A percentile compares a stretch with the other conserved stretches of the same genome.
These are phyloP conservation scores for Crepidodera aurea DNA, from an alignment of 2,888 invertebrate species.

Conservation along the genomic window DNA sequence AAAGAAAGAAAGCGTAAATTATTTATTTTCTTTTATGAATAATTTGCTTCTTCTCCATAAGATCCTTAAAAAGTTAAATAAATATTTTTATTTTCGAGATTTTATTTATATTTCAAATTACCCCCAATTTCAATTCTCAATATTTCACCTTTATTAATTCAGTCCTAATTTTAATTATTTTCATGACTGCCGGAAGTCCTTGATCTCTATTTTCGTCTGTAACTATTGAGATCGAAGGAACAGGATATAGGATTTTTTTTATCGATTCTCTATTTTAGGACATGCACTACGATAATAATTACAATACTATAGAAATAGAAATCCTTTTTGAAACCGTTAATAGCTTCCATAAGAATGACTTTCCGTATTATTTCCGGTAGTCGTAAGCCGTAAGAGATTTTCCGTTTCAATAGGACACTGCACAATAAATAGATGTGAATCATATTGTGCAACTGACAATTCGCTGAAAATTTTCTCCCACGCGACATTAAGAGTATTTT, in stretches of 20 bases:
- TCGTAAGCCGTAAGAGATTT: conserved; percentile 3
- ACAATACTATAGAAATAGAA: neutral
- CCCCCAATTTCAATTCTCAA: too few relatives aligned
- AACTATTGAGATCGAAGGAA: too few relatives aligned
- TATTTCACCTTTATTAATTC: too few relatives aligned
- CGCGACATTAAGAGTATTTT: conserved; percentile 2
- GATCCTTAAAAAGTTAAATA: too few relatives aligned
- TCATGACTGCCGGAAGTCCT: too few relatives aligned
- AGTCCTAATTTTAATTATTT: too few relatives aligned
- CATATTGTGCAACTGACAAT: conserved; percentile 7
- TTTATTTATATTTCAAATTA: too few relatives aligned
- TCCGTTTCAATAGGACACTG: conserved; percentile 10
- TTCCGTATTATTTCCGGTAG: conserved; percentile 6
- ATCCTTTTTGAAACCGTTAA: neutral
- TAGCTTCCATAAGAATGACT: neutral
- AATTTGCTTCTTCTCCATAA: too few relatives aligned
- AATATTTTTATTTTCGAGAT: too few relatives aligned
- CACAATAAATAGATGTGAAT: conserved; percentile 11
- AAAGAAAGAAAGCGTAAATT: too few relatives aligned
- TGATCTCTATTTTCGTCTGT: too few relatives aligned
- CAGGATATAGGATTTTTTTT: neutral
- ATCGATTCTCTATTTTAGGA: neutral
- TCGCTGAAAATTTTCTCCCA: neutral
- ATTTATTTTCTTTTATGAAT: too few relatives aligned
- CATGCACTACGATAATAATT: neutral